Evolutionary conservation across 2,888 invertebrate species (phyloP).

Genomic region (Troglohyphantes excavatus): DNA sequence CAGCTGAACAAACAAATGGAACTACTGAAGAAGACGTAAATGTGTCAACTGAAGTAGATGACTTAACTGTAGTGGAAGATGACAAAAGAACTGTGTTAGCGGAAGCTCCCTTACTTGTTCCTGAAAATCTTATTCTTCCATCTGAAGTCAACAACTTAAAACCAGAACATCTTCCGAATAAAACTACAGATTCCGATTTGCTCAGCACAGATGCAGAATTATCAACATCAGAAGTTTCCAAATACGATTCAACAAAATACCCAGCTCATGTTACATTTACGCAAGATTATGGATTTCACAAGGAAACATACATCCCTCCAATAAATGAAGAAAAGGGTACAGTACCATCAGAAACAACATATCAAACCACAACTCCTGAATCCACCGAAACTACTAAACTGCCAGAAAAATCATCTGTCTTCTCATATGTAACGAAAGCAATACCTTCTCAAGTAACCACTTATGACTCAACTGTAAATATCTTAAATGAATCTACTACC

Average conservation of each 20-base stretch:
- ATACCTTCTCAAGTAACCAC: not conserved
- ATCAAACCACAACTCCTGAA: not conserved
- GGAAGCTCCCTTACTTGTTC: not conserved
- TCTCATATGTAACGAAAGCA: not conserved
- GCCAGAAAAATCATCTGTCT: not conserved
- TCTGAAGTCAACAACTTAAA: not conserved
- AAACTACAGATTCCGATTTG: not conserved
- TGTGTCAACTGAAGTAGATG: not conserved
- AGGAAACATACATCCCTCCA: conserved; percentile 24
- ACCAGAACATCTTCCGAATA: not conserved
- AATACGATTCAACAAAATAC: not conserved
- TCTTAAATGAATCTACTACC: not conserved
- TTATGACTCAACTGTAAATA: not conserved
- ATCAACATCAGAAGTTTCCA: not conserved
- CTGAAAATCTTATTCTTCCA: conserved; percentile 22
- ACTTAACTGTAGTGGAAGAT: not conserved
- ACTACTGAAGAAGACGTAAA: conserved; percentile 10
- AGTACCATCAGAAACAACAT: not conserved
- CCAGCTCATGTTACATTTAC: not conserved
- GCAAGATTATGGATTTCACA: conserved; percentile 53
- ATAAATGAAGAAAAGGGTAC: conserved; percentile 10
- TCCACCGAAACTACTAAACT: not conserved
- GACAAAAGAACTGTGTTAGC: conserved; percentile 12
- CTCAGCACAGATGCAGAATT: not conserved
- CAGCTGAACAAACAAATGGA: not conserved